A percentile compares a stretch with the other conserved stretches of the same genome.
phyloP scores from a whole-genome alignment of 2,113 vertebrate species.

The Dolichallabes microphthalmus region DNA sequence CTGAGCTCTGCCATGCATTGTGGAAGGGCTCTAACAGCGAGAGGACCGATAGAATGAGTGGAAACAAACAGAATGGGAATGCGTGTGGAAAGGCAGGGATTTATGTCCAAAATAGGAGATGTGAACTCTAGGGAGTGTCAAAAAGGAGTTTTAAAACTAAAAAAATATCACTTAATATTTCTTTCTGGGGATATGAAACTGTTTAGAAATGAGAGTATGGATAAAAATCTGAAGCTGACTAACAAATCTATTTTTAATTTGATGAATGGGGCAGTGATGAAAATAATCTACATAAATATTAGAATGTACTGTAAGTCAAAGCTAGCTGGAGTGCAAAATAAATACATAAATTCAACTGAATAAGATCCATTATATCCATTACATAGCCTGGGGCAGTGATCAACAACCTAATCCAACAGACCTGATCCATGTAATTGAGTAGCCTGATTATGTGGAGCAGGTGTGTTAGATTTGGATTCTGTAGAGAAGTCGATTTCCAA shows the following conservation, averaged over 20 bases:
- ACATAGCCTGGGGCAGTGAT: neutral
- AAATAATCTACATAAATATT: neutral
- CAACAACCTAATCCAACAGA: conserved; percentile 3
- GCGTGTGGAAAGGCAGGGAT: neutral
- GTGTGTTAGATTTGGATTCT: conserved; percentile 19
- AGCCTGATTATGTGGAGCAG: conserved; percentile 14
- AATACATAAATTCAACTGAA: neutral
- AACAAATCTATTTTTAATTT: neutral
- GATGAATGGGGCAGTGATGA: too few relatives aligned
- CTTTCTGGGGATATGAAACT: conserved; percentile 1
- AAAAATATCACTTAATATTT: neutral
- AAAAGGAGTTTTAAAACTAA: conserved; percentile 25
- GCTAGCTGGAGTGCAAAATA: neutral
- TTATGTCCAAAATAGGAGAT: conserved; percentile 6
- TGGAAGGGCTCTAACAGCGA: conserved; percentile 10
- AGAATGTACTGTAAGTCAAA: conserved; percentile 3
- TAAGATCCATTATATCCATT: neutral
- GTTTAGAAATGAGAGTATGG: neutral
- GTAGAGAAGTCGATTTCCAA: neutral
- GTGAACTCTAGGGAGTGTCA: conserved; percentile 6
- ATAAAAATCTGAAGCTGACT: conserved; percentile 1
- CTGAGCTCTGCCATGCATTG: conserved; percentile 36
- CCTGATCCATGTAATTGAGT: neutral
- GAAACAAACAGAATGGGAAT: conserved; percentile 27
- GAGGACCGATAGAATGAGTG: conserved; percentile 12